Conservation (phyloP, 92 coral and sea anemone genomes). For the Parazoanthus swiftii region DNA sequence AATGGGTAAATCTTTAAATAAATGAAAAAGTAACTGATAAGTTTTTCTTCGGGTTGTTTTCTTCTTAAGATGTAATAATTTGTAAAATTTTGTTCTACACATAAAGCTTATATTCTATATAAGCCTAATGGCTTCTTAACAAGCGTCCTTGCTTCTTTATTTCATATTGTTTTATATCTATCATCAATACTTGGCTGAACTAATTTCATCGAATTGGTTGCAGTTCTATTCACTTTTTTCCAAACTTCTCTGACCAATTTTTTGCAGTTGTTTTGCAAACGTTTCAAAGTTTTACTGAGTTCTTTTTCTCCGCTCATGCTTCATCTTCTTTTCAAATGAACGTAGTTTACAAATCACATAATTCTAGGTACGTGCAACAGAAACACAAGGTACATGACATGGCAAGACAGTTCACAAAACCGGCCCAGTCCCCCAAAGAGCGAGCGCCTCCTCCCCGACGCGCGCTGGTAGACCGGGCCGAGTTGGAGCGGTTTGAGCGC, state of each 20-base stretch:
- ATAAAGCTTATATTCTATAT: too few species aligned
- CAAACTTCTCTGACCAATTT: background rate
- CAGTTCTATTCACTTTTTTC: background rate
- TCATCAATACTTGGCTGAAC: too few species aligned
- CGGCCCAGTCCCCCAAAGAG: constrained; percentile 59
- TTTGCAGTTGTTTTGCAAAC: background rate
- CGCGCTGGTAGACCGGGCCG: constrained; percentile 77
- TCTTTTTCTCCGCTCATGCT: background rate
- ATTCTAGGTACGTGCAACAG: constrained; percentile 32
- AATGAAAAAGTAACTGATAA: too few species aligned
- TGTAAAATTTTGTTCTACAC: too few species aligned
- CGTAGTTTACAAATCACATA: background rate
- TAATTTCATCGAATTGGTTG: too few species aligned
- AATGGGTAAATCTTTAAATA: too few species aligned
- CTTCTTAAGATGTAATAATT: background rate
- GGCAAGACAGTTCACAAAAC: constrained; percentile 59
- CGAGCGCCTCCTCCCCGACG: constrained; percentile 66
- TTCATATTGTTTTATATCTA: too few species aligned
- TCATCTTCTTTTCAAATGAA: background rate
- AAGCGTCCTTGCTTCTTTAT: too few species aligned
- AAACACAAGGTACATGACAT: constrained; percentile 59
- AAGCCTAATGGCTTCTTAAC: too few species aligned
- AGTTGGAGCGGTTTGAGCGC: constrained; percentile 71
- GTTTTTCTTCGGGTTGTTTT: background rate
- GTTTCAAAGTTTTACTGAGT: background rate